Conservation (phyloP, 2,888 invertebrate species). For the Cryptocephalus primarius region DNA sequence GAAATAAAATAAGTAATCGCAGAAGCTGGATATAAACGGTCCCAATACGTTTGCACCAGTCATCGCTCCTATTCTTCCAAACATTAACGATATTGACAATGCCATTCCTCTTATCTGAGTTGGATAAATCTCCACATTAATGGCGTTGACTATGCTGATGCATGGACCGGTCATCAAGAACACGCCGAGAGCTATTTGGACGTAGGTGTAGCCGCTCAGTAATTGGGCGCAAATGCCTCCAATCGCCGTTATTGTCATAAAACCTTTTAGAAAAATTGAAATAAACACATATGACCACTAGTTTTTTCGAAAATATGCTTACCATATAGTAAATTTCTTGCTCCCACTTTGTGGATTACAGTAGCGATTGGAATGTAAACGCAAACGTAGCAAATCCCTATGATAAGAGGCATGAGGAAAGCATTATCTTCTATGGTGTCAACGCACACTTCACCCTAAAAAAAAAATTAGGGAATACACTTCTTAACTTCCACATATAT, state of each 20-base stretch:
- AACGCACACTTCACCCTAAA: slow-evolving; percentile 18
- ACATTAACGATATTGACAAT: slow-evolving; percentile 42
- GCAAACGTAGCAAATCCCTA: slow-evolving; percentile 25
- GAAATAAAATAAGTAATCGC: slow-evolving; percentile 36
- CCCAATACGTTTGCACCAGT: slow-evolving; percentile 39
- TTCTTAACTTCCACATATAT: too few relatives aligned
- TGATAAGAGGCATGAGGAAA: slow-evolving; percentile 26
- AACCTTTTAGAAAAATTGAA: neutral
- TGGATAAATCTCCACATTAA: slow-evolving; percentile 35
- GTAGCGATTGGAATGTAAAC: slow-evolving; percentile 30
- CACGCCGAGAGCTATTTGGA: slow-evolving; percentile 13
- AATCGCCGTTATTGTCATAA: slow-evolving; percentile 23
- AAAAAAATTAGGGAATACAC: too few relatives aligned
- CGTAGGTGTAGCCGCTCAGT: slow-evolving; percentile 8
- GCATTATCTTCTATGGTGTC: slow-evolving; percentile 30
- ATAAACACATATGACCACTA: too few relatives aligned
- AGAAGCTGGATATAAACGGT: slow-evolving; percentile 35
- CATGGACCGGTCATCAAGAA: slow-evolving; percentile 30
- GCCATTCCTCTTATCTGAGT: slow-evolving; percentile 41
- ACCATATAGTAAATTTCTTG: slow-evolving; percentile 36
- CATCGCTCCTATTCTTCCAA: slow-evolving; percentile 41
- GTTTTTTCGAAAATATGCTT: neutral
- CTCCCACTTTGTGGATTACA: slow-evolving; percentile 42
- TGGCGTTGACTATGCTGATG: slow-evolving; percentile 31
- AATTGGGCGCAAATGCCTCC: slow-evolving; percentile 30